Evolutionary conservation across 2,113 vertebrate species (phyloP), one percentile per base, ranked within the genome.

Genomic region (Telmatochromis brichardi): DNA sequence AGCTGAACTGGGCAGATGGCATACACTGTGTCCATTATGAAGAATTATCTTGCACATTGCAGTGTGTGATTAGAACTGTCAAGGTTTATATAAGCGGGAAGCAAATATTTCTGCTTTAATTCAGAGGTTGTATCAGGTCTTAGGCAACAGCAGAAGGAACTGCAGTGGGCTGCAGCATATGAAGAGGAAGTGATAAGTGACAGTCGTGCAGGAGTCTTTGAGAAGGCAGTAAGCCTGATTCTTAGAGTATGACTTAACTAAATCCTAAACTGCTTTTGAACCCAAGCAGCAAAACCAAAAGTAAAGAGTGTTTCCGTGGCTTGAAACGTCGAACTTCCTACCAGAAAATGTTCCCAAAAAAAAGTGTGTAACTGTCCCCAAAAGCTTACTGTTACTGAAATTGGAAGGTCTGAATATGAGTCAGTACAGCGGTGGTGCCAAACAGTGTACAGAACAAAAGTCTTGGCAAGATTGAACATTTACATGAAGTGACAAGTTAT

Each of bases 1-100:
- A 92, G 90, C 86, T 91, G 82, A 92, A 87, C 87, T 76, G 87
- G 90, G 93, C 94, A 95, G 94, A 96, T 95, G 95, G 91, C 90
- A 86, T 94, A 95, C 95, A 95, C 95, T 94, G 92, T 94, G 87
- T 92, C 94, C 83, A 93, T 91, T 91, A 89, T 90, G 83, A 92
- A 88, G 86, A 92, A 89, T 94, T 82, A 90, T 83, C 86, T 84
- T 86, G 82, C 92, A 93, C 92, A 91, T 88, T 91, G 81, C 71
- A 85, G 88, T 42, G 37, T 83, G 83, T 84, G 71, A 91, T 84
- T 83, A 90, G 80, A 86, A 90, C 60, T 85, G 86, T 89, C 40
- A 42, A 85, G 76, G 87, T 91, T 90, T 79, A 84, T 86, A 81
- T 87, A 55, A 94, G 63, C 87, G 84, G 60, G 86, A 90, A 78